Percentiles rank a stretch among this genome's conserved stretches.
phyloP scores from a whole-genome alignment of 2,113 vertebrate genomes.

The Corythornis cristatus region DNA sequence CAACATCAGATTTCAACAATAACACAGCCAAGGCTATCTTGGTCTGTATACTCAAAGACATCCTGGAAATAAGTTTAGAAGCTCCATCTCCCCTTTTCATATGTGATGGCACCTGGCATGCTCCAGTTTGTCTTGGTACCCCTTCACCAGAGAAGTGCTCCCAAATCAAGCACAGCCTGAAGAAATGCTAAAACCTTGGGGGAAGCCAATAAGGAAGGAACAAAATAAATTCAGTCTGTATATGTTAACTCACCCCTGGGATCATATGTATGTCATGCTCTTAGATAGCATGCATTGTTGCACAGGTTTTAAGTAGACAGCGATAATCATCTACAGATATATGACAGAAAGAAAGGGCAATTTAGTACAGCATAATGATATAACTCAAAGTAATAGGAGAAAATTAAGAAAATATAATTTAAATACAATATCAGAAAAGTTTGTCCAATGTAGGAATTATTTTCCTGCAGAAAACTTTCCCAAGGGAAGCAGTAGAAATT shows the following conservation, averaged over 20 bases:
- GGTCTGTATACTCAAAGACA: neutral
- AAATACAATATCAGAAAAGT: conserved; percentile 17
- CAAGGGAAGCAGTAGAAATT: neutral
- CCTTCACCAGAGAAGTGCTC: conserved; percentile 15
- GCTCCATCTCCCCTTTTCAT: neutral
- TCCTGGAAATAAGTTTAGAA: conserved; percentile 6
- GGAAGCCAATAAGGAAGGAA: neutral
- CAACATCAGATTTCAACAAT: conserved; percentile 12
- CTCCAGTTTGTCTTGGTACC: neutral
- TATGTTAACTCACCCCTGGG: neutral
- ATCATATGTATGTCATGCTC: neutral
- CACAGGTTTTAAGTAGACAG: neutral
- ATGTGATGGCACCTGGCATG: neutral
- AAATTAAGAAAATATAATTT: conserved; percentile 44
- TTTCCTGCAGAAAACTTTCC: neutral
- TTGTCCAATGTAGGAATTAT: conserved; percentile 7
- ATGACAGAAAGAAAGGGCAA: neutral
- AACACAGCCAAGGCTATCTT: conserved; percentile 4
- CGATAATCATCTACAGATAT: neutral
- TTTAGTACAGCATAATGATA: neutral
- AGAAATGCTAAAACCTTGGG: neutral
- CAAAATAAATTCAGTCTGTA: neutral
- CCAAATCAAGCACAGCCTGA: neutral
- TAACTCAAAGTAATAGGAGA: conserved; percentile 18
- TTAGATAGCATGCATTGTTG: neutral